These are phyloP conservation scores for Lasioglossum oenotherae DNA, from an alignment of 2,888 invertebrate species.

Conservation along the genomic window DNA sequence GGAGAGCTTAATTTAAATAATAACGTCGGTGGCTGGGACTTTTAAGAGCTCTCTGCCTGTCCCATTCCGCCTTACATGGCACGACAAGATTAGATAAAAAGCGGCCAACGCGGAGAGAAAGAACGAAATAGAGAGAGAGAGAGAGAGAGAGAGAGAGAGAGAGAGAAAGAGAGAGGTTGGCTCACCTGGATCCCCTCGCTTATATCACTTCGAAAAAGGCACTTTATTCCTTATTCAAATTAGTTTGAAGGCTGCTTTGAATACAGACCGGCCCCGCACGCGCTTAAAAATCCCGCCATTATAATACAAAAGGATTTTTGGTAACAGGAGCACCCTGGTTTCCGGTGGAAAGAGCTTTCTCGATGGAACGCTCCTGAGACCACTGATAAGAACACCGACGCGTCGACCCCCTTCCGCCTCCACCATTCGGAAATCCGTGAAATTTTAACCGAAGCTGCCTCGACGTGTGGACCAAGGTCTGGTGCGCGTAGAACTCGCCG, in stretches of 20 bases:
- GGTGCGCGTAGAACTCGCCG: not conserved
- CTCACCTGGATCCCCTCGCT: conserved; percentile 66
- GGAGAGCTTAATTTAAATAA: conserved; percentile 77
- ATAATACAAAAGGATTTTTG: conserved; percentile 82
- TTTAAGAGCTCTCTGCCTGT: conserved; percentile 74
- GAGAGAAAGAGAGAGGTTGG: conserved; percentile 10
- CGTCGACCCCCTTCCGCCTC: not conserved
- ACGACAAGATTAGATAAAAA: conserved; percentile 79
- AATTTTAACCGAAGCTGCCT: not conserved
- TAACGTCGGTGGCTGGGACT: conserved; percentile 75
- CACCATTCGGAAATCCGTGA: not conserved
- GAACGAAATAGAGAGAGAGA: not conserved
- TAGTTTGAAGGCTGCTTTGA: conserved; percentile 79
- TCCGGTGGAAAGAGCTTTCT: conserved; percentile 1
- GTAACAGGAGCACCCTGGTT: conserved; percentile 29
- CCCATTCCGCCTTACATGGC: conserved; percentile 77
- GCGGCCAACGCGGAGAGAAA: conserved; percentile 43
- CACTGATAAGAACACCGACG: not conserved
- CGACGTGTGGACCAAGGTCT: not conserved
- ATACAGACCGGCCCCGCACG: conserved; percentile 76
- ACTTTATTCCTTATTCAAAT: conserved; percentile 82
- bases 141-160: not conserved
- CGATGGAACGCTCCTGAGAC: not conserved
- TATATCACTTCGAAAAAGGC: conserved; percentile 77
- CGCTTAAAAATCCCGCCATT: conserved; percentile 76